Base-by-base conservation (phyloP, 2,113 vertebrate species). In the Vicugna pacos region DNA sequence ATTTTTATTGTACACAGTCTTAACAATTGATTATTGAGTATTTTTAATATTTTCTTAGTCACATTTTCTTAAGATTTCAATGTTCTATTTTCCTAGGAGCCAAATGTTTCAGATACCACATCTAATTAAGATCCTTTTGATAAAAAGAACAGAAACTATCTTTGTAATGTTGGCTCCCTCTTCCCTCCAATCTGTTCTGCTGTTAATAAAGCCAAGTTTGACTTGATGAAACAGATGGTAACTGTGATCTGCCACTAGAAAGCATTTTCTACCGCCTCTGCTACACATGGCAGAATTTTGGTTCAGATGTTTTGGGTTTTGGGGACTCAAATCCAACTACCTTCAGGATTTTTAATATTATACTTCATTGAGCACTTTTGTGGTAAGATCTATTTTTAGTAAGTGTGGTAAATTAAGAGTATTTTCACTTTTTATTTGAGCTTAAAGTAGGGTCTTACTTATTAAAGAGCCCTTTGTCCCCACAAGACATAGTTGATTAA, bases 261-360 rank as follows among this genome's bases (percentile, higher is more conserved):
- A 84, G 92, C 42, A 77, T 97, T 96, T 98, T 93, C 96, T 2
- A 30, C 60, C 82, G 28, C 97, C 92, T 98, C 93, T 97, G 96
- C 69, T 92, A 60, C 79, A 91, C 64, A 75, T 77, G 95, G 46
- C 88, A 93, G 62, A 50, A 58, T 92, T 96, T 96, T 79, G 67
- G 5, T 80, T 97, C 76, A 87, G 87, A 70, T 89, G 52, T 76
- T 56, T 17, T 70, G 58, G 65, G 52, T 76, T 56, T 17, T 70
- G 58, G 65, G 77, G 79, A 82, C 42, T 86, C 56, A 70, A 62
- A 83, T 92, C 24, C 56, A 69, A 2, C 72, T 84, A 81, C 50
- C 24, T 91, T 95, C 46, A 76, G 85, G 77, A 73, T 62, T 94
- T 89, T 92, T 88, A 88, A 89, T 87, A 70, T 82, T 50, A 58